Conservation (phyloP, 2,113 vertebrate species). For the Tenebrosternarchus preto region DNA sequence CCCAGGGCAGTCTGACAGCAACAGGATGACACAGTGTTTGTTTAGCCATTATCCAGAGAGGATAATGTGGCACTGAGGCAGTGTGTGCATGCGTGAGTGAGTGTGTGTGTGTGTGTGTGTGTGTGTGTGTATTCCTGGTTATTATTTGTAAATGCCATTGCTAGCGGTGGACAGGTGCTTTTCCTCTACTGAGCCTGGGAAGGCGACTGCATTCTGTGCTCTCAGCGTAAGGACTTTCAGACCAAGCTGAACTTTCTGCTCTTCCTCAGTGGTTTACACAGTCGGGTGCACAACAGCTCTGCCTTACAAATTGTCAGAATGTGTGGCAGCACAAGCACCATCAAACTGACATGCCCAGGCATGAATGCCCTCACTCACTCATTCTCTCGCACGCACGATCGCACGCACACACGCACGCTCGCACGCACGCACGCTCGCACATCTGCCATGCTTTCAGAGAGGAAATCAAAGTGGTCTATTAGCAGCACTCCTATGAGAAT, state of each 20-base stretch:
- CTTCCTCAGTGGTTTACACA: slow-evolving; percentile 26
- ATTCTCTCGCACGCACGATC: not conserved
- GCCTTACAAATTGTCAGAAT: slow-evolving; percentile 37
- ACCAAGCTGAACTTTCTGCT: slow-evolving; percentile 9
- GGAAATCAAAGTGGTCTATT: slow-evolving; percentile 28
- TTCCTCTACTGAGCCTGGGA: slow-evolving; percentile 1
- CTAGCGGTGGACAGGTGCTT: not conserved
- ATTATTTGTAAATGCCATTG: slow-evolving; percentile 30
- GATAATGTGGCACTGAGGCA: slow-evolving; percentile 36
- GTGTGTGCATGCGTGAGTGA: not conserved
- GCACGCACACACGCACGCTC: not conserved
- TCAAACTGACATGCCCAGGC: slow-evolving; percentile 41
- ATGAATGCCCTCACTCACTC: slow-evolving; percentile 43
- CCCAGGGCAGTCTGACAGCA: slow-evolving; percentile 32
- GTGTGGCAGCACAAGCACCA: slow-evolving; percentile 19
- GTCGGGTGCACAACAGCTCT: slow-evolving; percentile 13
- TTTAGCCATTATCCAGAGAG: slow-evolving; percentile 49
- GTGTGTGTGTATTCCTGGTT: not conserved
- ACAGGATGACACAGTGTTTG: slow-evolving; percentile 45
- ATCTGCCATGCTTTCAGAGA: slow-evolving; percentile 37
- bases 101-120: not conserved
- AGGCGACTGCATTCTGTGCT: not conserved
- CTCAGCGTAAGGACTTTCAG: slow-evolving; percentile 3
- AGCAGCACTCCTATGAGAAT: slow-evolving; percentile 21
- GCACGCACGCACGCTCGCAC: slow-evolving; percentile 1